A percentile compares a stretch with the other conserved stretches of the same genome.
phyloP scores from a whole-genome alignment of 1,140 invertebrate genomes.

The Stenopsyche tienmushanensis region DNA sequence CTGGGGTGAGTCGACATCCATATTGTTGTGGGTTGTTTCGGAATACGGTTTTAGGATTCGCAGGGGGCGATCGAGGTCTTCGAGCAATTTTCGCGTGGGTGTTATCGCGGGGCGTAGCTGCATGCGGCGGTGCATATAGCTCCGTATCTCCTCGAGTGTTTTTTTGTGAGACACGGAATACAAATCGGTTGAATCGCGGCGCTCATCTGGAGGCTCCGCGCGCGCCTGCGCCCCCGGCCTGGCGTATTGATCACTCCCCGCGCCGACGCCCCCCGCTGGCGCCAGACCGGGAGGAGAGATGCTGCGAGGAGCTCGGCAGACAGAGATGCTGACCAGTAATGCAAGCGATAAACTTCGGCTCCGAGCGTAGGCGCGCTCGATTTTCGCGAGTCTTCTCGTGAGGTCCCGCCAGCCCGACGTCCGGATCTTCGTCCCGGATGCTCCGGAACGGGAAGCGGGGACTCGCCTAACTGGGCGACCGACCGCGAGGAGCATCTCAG shows the following conservation, averaged over 20 bases:
- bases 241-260: conserved; percentile 35
- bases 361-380: conserved; percentile 24
- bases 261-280: conserved; percentile 15
- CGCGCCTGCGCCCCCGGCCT: conserved; percentile 12
- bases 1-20: no score
- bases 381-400: background rate
- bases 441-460: background rate
- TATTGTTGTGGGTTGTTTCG: no score
- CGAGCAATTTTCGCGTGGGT: no score
- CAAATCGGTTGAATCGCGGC: no score
- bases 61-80: no score
- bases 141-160: no score
- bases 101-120: no score
- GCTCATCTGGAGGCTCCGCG: conserved; percentile 14
- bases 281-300: conserved; percentile 28
- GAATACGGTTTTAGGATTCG: no score
- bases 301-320: conserved; percentile 22
- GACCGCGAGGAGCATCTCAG: conserved; percentile 4
- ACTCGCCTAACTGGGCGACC: background rate
- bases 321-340: conserved; percentile 28
- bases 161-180: no score
- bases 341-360: conserved; percentile 36
- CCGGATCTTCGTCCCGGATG: conserved; percentile 7
- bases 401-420: background rate
- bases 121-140: no score